phyloP scores from a whole-genome alignment of 1,140 invertebrate species.

The Solenopsis invicta region DNA sequence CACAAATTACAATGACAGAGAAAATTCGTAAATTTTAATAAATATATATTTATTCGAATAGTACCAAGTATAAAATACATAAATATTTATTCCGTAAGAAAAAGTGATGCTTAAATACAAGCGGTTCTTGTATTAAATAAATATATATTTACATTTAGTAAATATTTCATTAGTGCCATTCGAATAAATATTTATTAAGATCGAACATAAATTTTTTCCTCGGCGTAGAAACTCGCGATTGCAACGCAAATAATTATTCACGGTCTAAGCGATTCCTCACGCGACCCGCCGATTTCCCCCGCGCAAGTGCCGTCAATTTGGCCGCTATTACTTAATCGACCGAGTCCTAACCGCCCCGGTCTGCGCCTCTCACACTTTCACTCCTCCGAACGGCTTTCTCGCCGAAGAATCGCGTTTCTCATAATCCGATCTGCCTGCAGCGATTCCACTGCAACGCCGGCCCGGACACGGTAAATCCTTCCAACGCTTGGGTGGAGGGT shows the following conservation, averaged over 20 bases:
- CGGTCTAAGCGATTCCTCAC: not conserved
- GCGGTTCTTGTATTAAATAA: too few relatives aligned
- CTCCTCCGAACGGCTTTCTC: conserved; percentile 77
- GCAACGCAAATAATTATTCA: not conserved
- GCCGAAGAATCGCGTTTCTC: conserved; percentile 60
- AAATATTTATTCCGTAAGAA: too few relatives aligned
- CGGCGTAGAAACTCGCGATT: not conserved
- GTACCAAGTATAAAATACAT: too few relatives aligned
- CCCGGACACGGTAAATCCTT: conserved; percentile 86
- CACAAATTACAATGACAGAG: not conserved
- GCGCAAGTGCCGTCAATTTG: conserved; percentile 27
- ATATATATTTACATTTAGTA: too few relatives aligned
- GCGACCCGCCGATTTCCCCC: conserved; percentile 57
- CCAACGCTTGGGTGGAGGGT: conserved; percentile 91
- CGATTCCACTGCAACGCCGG: conserved; percentile 89
- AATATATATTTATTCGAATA: too few relatives aligned
- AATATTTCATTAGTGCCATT: too few relatives aligned
- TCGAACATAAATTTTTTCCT: too few relatives aligned
- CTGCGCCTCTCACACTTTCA: conserved; percentile 80
- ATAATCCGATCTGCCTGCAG: conserved; percentile 83
- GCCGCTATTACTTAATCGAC: conserved; percentile 65
- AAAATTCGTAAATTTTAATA: too few relatives aligned
- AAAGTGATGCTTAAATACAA: too few relatives aligned
- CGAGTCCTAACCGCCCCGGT: conserved; percentile 1
- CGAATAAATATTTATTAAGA: too few relatives aligned